These are phyloP conservation scores for Hetaerina titia DNA, from an alignment of 2,888 invertebrate genomes.

Conservation along the genomic window DNA sequence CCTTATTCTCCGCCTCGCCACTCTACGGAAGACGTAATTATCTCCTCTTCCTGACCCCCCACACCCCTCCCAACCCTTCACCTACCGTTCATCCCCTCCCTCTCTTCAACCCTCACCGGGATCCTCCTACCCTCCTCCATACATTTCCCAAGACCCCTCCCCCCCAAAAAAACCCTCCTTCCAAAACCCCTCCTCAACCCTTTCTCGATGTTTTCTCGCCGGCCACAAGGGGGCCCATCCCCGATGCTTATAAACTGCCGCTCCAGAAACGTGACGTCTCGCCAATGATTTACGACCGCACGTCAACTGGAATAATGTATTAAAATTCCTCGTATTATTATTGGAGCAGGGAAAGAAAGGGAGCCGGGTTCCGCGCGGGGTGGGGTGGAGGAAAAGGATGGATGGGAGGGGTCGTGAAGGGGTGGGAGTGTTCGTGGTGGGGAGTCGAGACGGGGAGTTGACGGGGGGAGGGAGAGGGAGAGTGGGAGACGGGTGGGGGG, in stretches of 20 bases:
- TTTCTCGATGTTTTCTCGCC: neutral
- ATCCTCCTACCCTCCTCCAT: neutral
- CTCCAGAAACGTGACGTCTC: constrained; percentile 61
- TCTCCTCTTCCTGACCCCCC: constrained; percentile 22
- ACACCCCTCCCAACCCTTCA: neutral
- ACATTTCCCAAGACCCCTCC: neutral
- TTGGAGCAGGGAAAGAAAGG: constrained; percentile 51
- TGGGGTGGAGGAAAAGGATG: neutral
- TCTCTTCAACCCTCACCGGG: neutral
- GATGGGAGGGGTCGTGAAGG: neutral
- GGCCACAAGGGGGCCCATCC: constrained; percentile 11
- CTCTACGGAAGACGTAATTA: constrained; percentile 50
- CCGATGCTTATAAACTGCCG: constrained; percentile 51
- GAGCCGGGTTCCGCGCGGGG: neutral
- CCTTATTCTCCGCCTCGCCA: constrained; percentile 12
- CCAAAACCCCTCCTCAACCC: neutral
- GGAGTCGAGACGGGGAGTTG: neutral
- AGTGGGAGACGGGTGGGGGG: neutral
- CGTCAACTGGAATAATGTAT: constrained; percentile 63
- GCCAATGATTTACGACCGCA: constrained; percentile 56
- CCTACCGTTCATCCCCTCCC: neutral
- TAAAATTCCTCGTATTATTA: constrained; percentile 66
- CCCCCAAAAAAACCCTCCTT: neutral
- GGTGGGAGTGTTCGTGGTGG: neutral
- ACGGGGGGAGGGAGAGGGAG: neutral